Conservation (phyloP, 2,797 vertebrate species). For the Falco rusticolus region DNA sequence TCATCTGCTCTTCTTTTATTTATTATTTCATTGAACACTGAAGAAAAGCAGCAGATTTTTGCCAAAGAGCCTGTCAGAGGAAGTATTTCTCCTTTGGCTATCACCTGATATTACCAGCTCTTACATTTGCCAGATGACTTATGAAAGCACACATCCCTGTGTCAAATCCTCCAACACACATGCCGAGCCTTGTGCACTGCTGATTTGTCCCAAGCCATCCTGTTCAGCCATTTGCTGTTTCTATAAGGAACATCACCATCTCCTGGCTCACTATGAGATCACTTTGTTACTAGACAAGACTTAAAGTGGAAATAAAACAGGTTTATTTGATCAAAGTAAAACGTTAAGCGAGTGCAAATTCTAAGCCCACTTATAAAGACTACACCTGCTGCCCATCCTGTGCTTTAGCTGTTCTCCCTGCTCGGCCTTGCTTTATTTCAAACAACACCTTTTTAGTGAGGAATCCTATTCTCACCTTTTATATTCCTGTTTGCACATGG, state of each 20-base stretch:
- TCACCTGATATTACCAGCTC: neutral
- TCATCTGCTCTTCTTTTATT: accelerated
- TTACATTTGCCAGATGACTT: neutral
- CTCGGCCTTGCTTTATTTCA: neutral
- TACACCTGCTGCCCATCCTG: neutral
- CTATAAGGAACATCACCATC: neutral
- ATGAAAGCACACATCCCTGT: neutral
- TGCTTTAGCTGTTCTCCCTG: neutral
- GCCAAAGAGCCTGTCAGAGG: neutral
- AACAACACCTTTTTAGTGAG: neutral
- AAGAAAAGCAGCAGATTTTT: neutral
- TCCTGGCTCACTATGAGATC: neutral
- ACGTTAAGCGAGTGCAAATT: neutral
- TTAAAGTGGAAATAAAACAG: neutral
- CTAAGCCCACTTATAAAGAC: neutral
- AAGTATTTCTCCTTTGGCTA: neutral
- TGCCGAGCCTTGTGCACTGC: neutral
- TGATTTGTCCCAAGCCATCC: neutral
- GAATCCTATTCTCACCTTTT: neutral
- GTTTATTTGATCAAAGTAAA: neutral
- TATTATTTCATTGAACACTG: neutral
- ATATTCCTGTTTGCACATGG: neutral
- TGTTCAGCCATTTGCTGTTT: neutral
- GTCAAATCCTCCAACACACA: neutral
- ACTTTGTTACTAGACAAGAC: neutral